Conservation (phyloP, 2,113 vertebrate genomes). For the Tricholaema leucomelas region DNA sequence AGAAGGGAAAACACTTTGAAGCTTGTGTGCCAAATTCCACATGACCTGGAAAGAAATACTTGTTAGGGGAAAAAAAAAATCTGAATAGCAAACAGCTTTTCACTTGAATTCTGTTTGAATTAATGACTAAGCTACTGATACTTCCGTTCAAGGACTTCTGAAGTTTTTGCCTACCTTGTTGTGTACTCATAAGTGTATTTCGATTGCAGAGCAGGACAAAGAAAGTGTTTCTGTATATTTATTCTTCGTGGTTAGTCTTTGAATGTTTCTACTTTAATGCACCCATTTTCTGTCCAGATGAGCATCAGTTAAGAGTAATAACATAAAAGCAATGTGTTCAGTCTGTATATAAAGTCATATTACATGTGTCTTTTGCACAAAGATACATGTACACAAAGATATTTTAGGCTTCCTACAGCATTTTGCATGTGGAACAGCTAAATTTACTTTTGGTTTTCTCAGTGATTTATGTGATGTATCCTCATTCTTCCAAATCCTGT, state of each 20-base stretch:
- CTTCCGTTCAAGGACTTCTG: background rate
- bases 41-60: background rate
- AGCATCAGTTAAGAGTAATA: background rate
- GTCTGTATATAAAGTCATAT: background rate
- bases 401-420: background rate
- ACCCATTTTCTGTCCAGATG: background rate
- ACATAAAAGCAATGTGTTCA: background rate
- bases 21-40: background rate
- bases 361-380: background rate
- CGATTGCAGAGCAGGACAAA: background rate
- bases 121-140: background rate
- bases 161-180: background rate
- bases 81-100: background rate
- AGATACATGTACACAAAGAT: background rate
- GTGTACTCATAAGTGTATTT: background rate
- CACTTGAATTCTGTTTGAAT: background rate
- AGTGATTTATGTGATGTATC: background rate
- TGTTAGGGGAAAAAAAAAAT: background rate
- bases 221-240: background rate
- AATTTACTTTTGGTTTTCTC: background rate
- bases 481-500: background rate
- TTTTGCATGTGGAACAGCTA: background rate
- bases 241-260: background rate
- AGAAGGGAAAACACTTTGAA: slow-evolving; percentile 31
- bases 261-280: background rate